Evolutionary conservation across 2,888 invertebrate species (phyloP).

Genomic region (Standfussiana lucernea): DNA sequence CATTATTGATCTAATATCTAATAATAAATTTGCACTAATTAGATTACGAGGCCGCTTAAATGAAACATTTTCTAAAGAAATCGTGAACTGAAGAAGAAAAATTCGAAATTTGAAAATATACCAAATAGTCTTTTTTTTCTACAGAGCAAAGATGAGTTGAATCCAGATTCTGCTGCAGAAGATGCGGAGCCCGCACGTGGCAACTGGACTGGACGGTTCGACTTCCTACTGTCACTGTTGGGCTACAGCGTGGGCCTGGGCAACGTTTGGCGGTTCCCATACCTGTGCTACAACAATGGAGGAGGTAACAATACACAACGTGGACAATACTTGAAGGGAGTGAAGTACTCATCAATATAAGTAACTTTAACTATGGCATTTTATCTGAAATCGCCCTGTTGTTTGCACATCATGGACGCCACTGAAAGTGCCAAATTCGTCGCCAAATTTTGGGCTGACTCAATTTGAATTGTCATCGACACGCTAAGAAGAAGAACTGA

Average conservation of each 20-base stretch:
- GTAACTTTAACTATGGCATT: background rate
- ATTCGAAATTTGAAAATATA: background rate
- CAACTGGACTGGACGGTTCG: slow-evolving; percentile 94
- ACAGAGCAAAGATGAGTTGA: slow-evolving; percentile 78
- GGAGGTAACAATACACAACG: slow-evolving; percentile 89
- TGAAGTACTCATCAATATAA: background rate
- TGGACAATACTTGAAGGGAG: background rate
- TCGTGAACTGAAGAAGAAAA: too few species aligned
- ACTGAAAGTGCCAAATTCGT: too few species aligned
- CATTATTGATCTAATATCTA: background rate
- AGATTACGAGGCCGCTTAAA: background rate
- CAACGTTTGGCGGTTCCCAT: slow-evolving; percentile 94
- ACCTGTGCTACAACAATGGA: slow-evolving; percentile 94
- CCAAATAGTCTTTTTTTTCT: slow-evolving; percentile 20
- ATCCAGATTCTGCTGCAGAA: slow-evolving; percentile 72
- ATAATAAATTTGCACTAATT: background rate
- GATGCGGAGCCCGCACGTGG: slow-evolving; percentile 91
- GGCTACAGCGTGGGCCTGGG: slow-evolving; percentile 94
- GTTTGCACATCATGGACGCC: too few species aligned
- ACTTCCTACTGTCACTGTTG: slow-evolving; percentile 93
- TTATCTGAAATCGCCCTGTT: background rate
- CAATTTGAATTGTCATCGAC: too few species aligned
- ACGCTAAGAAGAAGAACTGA: too few species aligned
- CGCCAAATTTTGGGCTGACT: too few species aligned
- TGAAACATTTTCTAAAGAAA: slow-evolving; percentile 2